Percentiles rank a stretch among this genome's conserved stretches.
Conservation (phyloP, 2,113 vertebrate species). For the Podilymbus podiceps region DNA sequence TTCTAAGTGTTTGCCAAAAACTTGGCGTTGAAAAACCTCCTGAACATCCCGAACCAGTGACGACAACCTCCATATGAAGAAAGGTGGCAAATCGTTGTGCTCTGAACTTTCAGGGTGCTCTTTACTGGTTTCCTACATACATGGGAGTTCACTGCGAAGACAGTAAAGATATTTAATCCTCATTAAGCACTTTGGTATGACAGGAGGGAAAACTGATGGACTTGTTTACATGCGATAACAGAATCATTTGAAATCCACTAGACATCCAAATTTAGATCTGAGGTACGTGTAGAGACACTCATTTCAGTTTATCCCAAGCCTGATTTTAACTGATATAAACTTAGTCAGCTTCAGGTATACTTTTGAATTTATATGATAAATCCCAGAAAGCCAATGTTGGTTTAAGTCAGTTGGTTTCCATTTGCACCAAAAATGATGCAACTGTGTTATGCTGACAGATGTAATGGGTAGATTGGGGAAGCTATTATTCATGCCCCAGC, state of each 20-base stretch:
- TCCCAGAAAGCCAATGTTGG: neutral
- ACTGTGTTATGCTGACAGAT: neutral
- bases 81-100: neutral
- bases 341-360: neutral
- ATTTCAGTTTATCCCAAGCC: neutral
- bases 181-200: neutral
- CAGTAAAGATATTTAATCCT: neutral
- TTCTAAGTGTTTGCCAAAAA: neutral
- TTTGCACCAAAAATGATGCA: neutral
- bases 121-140: neutral
- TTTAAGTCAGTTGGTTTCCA: neutral
- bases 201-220: neutral
- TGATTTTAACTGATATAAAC: neutral
- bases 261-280: slow-evolving; percentile 26
- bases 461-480: neutral
- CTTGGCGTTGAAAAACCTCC: neutral
- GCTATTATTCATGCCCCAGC: neutral
- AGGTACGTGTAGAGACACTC: neutral
- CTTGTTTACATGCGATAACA: neutral
- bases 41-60: neutral
- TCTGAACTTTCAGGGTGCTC: neutral
- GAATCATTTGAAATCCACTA: neutral
- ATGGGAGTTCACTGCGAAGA: neutral
- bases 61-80: neutral
- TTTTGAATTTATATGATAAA: neutral